phyloP scores from a whole-genome alignment of 1,140 invertebrate genomes.

The Drosophila sechellia region DNA sequence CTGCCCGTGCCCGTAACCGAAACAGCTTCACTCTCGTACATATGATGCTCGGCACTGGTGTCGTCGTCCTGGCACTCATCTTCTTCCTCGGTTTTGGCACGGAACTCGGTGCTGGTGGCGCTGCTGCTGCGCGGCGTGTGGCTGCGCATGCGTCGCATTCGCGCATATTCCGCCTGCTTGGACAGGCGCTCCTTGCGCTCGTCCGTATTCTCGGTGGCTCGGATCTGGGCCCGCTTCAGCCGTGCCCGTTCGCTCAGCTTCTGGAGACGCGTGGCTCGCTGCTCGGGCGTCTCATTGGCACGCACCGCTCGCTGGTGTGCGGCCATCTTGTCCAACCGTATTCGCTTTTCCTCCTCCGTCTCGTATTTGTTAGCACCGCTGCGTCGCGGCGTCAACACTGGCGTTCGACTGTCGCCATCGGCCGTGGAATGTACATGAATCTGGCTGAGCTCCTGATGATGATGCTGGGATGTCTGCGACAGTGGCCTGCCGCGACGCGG shows the following conservation, averaged over 20 bases:
- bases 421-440: conserved; percentile 78
- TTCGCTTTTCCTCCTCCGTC: conserved; percentile 79
- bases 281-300: conserved; percentile 86
- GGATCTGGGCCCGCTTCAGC: conserved; percentile 75
- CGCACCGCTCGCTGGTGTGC: conserved; percentile 81
- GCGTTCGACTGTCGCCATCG: conserved; percentile 47
- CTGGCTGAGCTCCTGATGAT: conserved; percentile 51
- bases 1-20: conserved; percentile 12
- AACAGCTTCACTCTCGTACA: conserved; percentile 64
- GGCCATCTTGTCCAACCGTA: conserved; percentile 83
- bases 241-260: conserved; percentile 82
- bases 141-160: conserved; percentile 75
- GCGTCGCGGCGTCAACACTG: conserved; percentile 52
- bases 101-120: conserved; percentile 68
- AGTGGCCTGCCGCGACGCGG: conserved; percentile 49
- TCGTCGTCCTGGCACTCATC: conserved; percentile 31
- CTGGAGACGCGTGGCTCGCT: conserved; percentile 84
- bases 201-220: conserved; percentile 75
- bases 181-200: conserved; percentile 76
- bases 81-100: conserved; percentile 67
- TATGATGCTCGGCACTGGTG: conserved; percentile 59
- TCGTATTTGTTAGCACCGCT: conserved; percentile 73
- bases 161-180: conserved; percentile 82
- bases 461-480: conserved; percentile 35
- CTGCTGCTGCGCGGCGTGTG: conserved; percentile 72